These are phyloP conservation scores for Orbicella faveolata DNA, from an alignment of 64 coral and sea anemone genomes.

Conservation along the genomic window DNA sequence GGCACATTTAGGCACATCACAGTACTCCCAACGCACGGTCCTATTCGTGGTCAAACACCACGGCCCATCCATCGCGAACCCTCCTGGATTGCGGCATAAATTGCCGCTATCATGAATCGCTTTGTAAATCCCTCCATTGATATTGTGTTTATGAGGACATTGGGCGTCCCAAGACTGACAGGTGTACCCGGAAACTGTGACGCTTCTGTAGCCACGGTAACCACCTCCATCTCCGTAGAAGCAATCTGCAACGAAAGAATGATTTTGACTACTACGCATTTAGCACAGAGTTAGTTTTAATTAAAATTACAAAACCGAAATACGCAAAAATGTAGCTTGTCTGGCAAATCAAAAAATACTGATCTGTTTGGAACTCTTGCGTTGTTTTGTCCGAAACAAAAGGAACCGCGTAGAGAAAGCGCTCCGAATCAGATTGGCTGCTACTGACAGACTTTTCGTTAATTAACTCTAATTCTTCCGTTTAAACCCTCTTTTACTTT, in stretches of 20 bases:
- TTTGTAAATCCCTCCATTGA: neutral
- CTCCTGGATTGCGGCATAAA: slow-evolving; percentile 53
- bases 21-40: slow-evolving; percentile 46
- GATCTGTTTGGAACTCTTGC: no score
- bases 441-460: no score
- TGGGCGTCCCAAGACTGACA: slow-evolving; percentile 43
- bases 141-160: slow-evolving; percentile 14
- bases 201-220: slow-evolving; percentile 39
- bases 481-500: no score
- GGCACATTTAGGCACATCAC: slow-evolving; percentile 41
- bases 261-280: no score
- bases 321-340: no score
- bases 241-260: slow-evolving; percentile 17
- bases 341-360: no score
- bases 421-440: no score
- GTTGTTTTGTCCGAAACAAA: no score
- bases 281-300: no score
- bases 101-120: neutral
- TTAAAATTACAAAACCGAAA: no score
- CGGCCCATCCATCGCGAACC: neutral
- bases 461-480: no score
- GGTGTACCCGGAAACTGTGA: slow-evolving; percentile 20
- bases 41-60: slow-evolving; percentile 43
- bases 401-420: no score
- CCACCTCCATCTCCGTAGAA: slow-evolving; percentile 59